phyloP scores from a whole-genome alignment of 2,797 vertebrate species.

The Todus mexicanus region DNA sequence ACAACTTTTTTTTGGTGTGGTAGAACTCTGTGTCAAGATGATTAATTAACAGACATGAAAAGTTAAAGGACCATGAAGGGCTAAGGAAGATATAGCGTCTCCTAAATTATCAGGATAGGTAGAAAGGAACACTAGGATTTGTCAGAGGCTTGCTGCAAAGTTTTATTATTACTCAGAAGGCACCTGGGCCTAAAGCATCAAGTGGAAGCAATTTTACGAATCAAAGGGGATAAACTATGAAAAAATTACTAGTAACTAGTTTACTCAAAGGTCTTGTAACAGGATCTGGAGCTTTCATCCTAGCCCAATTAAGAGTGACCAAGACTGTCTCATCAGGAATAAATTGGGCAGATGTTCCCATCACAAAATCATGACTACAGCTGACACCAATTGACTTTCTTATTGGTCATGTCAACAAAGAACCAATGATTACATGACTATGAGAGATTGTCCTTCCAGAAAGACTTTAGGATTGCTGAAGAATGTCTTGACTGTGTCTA shows the following conservation, averaged over 20 bases:
- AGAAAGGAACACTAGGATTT: background rate
- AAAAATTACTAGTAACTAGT: constrained; percentile 9
- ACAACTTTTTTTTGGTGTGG: constrained; percentile 4
- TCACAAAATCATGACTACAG: constrained; percentile 34
- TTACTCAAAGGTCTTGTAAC: constrained; percentile 40
- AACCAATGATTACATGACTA: background rate
- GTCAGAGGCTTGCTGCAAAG: background rate
- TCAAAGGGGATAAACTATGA: constrained; percentile 45
- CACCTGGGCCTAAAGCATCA: constrained; percentile 30
- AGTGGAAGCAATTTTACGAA: constrained; percentile 61
- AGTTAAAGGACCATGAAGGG: background rate
- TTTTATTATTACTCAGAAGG: background rate
- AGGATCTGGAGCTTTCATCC: constrained; percentile 42
- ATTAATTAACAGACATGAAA: constrained; percentile 51
- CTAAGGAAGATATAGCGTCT: background rate
- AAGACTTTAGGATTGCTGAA: background rate
- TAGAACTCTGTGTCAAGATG: constrained; percentile 28
- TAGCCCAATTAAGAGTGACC: constrained; percentile 29
- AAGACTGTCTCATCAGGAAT: constrained; percentile 7
- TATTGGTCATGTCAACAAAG: constrained; percentile 31
- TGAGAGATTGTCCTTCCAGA: constrained; percentile 40
- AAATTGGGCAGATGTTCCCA: constrained; percentile 32
- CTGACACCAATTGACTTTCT: constrained; percentile 59
- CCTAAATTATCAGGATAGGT: background rate
- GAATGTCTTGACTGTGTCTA: constrained; percentile 17